Conservation (phyloP, 2,113 vertebrate species). For the Muntiacus reevesi region DNA sequence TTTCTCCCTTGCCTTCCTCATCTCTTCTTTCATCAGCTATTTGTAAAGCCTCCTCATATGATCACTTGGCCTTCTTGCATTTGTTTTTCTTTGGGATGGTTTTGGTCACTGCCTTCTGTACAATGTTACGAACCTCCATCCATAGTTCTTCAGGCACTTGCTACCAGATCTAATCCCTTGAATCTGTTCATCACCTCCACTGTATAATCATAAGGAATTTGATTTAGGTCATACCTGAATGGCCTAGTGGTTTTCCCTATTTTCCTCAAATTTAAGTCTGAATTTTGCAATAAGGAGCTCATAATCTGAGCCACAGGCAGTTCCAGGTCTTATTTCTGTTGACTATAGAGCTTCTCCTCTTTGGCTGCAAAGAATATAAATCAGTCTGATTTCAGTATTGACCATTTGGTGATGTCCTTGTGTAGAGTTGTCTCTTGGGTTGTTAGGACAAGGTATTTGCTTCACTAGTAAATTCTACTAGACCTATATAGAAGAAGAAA, state of each 20-base stretch:
- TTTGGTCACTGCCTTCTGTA: background rate
- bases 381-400: background rate
- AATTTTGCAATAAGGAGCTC: background rate
- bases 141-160: background rate
- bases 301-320: background rate
- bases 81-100: background rate
- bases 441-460: background rate
- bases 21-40: background rate
- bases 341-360: background rate
- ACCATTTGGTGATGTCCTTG: background rate
- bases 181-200: background rate
- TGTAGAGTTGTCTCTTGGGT: background rate
- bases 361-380: background rate
- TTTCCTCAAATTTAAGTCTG: background rate
- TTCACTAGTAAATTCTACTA: conserved; percentile 6
- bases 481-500: background rate
- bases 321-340: background rate
- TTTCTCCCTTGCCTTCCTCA: background rate
- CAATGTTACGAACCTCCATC: background rate
- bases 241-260: background rate
- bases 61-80: background rate
- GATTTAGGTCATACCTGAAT: background rate
- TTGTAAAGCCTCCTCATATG: background rate
- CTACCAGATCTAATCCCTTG: background rate
- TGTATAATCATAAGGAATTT: background rate